phyloP scores from a whole-genome alignment of 1,140 invertebrate species.

The Drosophila ficusphila region DNA sequence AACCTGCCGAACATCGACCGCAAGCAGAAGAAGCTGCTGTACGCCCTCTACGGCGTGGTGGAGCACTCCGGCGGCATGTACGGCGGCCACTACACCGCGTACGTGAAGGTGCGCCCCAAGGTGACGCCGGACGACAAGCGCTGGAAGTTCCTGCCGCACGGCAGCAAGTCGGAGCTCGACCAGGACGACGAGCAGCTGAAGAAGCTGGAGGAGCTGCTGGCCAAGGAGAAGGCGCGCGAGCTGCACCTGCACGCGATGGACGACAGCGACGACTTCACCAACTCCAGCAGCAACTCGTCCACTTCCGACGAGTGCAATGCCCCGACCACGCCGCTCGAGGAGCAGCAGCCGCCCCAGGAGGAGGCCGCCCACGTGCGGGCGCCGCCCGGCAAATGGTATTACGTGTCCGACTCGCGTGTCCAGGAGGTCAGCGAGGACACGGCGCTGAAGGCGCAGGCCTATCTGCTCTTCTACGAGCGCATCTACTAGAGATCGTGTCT shows the following conservation, averaged over 20 bases:
- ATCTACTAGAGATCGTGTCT: constrained; percentile 86
- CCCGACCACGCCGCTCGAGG: constrained; percentile 63
- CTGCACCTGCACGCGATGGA: constrained; percentile 73
- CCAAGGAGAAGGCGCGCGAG: constrained; percentile 82
- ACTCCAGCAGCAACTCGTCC: constrained; percentile 85
- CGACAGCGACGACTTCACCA: constrained; percentile 85
- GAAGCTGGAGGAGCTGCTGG: constrained; percentile 71
- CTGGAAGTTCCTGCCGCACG: constrained; percentile 89
- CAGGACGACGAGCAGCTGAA: constrained; percentile 78
- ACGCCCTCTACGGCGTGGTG: constrained; percentile 97
- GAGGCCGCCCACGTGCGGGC: constrained; percentile 84
- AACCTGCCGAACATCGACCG: constrained; percentile 87
- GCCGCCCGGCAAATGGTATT: constrained; percentile 95
- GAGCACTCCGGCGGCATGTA: constrained; percentile 96
- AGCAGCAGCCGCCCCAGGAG: constrained; percentile 21
- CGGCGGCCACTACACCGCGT: constrained; percentile 98
- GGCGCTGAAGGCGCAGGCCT: constrained; percentile 96
- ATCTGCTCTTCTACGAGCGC: constrained; percentile 98
- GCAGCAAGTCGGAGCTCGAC: constrained; percentile 84
- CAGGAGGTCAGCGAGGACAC: constrained; percentile 91
- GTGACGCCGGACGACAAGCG: constrained; percentile 86
- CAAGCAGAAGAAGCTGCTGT: constrained; percentile 90
- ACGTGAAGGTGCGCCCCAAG: constrained; percentile 90
- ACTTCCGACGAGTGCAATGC: constrained; percentile 63
- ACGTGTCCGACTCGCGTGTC: constrained; percentile 95